Conservation (phyloP, 2,888 invertebrate genomes). For the Leptogaster cylindrica region DNA sequence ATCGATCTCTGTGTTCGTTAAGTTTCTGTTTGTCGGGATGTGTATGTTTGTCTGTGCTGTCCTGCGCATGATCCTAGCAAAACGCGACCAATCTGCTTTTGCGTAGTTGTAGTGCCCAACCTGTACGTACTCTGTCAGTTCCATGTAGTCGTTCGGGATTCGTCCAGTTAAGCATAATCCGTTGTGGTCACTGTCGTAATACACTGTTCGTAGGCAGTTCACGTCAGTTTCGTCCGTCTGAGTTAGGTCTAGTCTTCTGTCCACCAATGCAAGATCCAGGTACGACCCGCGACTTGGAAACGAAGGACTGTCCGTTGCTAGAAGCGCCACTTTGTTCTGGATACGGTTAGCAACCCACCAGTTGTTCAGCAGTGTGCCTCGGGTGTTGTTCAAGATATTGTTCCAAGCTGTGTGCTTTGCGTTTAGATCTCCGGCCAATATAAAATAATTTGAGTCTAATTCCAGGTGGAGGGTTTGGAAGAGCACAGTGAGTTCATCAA, state of each 20-base stretch:
- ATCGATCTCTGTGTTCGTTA: too few relatives aligned
- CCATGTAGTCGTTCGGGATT: too few relatives aligned
- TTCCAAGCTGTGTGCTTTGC: neutral
- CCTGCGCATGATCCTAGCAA: too few relatives aligned
- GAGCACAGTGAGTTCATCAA: neutral
- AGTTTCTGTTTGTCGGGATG: too few relatives aligned
- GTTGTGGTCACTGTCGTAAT: neutral
- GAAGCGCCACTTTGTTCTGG: too few relatives aligned
- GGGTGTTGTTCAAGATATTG: neutral
- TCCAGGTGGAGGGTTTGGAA: neutral
- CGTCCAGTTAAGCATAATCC: too few relatives aligned
- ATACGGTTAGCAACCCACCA: neutral
- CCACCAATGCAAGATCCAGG: neutral
- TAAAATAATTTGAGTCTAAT: neutral
- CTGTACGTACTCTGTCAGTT: too few relatives aligned
- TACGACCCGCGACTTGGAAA: neutral
- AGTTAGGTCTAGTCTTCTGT: neutral
- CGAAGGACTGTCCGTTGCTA: too few relatives aligned
- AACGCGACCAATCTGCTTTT: too few relatives aligned
- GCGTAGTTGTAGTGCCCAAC: too few relatives aligned
- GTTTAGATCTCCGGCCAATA: neutral
- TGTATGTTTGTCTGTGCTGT: too few relatives aligned
- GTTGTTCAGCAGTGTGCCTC: neutral
- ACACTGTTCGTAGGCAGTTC: neutral
- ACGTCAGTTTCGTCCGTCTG: neutral